A percentile compares a stretch with the other conserved stretches of the same genome.
phyloP scores from a whole-genome alignment of 2,888 invertebrate genomes.

The Patella depressa region DNA sequence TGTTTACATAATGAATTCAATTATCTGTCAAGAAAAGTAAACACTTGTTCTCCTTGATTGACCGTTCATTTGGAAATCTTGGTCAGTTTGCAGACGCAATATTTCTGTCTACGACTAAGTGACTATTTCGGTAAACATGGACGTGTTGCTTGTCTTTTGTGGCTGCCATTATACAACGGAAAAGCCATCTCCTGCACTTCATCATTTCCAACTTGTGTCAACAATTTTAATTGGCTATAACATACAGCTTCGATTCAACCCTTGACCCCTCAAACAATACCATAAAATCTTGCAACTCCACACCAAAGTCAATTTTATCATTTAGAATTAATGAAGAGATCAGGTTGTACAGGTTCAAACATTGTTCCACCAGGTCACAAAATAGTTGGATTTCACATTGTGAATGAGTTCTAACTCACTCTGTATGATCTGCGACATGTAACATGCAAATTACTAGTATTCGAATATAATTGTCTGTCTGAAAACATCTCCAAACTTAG shows the following conservation, averaged over 20 bases:
- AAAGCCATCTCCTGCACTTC: constrained; percentile 17
- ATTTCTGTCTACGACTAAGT: constrained; percentile 15
- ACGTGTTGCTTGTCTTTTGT: constrained; percentile 18
- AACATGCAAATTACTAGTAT: too few relatives aligned
- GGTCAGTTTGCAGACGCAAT: constrained; percentile 19
- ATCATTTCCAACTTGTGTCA: constrained; percentile 21
- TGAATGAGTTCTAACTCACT: too few relatives aligned
- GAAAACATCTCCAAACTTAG: too few relatives aligned
- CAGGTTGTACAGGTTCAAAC: too few relatives aligned
- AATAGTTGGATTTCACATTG: too few relatives aligned
- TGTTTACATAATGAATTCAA: constrained; percentile 25
- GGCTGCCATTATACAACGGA: constrained; percentile 23
- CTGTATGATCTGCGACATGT: too few relatives aligned
- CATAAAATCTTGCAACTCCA: not conserved
- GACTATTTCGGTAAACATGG: constrained; percentile 22
- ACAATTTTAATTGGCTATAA: constrained; percentile 26
- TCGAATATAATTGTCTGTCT: too few relatives aligned
- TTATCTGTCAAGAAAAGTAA: constrained; percentile 22
- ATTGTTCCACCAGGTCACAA: too few relatives aligned
- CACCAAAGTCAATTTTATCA: not conserved
- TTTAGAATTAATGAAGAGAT: too few relatives aligned
- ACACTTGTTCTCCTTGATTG: constrained; percentile 21
- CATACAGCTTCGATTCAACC: constrained; percentile 25
- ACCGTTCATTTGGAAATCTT: constrained; percentile 22
- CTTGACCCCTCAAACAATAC: constrained; percentile 18